phyloP scores from a whole-genome alignment of 2,888 invertebrate genomes.

The Polia nebulosa region DNA sequence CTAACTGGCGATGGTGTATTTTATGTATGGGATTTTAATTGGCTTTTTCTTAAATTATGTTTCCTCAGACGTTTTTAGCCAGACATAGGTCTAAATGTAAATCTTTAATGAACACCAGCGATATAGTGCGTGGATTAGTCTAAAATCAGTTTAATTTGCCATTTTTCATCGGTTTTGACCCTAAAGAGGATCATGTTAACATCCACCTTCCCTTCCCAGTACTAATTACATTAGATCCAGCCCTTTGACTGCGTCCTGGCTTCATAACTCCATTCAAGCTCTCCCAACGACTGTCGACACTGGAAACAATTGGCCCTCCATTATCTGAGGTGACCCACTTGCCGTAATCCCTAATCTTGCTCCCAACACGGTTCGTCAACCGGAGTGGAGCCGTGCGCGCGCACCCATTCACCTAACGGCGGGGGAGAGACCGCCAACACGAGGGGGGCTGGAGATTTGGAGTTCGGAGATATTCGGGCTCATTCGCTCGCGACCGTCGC shows the following conservation, averaged over 20 bases:
- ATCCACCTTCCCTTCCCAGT: not conserved
- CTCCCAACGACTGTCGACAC: constrained; percentile 45
- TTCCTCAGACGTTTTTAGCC: not conserved
- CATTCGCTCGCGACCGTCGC: constrained; percentile 78
- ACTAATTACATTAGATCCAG: constrained; percentile 26
- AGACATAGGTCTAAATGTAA: not conserved
- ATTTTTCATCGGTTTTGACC: not conserved
- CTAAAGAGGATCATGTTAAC: not conserved
- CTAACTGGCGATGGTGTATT: not conserved
- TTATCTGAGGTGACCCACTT: constrained; percentile 78
- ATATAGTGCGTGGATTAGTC: too few relatives aligned
- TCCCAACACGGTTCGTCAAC: constrained; percentile 67
- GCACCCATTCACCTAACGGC: constrained; percentile 81
- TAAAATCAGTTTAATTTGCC: too few relatives aligned
- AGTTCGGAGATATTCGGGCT: constrained; percentile 65
- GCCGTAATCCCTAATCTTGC: constrained; percentile 71
- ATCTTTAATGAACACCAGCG: too few relatives aligned
- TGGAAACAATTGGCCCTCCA: constrained; percentile 59
- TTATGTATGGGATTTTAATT: constrained; percentile 9
- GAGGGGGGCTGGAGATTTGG: constrained; percentile 51
- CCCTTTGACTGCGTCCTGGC: constrained; percentile 39
- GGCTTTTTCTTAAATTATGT: not conserved
- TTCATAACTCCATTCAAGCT: constrained; percentile 64
- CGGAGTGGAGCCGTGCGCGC: constrained; percentile 80
- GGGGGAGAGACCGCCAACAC: constrained; percentile 47